phyloP scores from a whole-genome alignment of 1,140 invertebrate genomes.

The Cotesia typhae region DNA sequence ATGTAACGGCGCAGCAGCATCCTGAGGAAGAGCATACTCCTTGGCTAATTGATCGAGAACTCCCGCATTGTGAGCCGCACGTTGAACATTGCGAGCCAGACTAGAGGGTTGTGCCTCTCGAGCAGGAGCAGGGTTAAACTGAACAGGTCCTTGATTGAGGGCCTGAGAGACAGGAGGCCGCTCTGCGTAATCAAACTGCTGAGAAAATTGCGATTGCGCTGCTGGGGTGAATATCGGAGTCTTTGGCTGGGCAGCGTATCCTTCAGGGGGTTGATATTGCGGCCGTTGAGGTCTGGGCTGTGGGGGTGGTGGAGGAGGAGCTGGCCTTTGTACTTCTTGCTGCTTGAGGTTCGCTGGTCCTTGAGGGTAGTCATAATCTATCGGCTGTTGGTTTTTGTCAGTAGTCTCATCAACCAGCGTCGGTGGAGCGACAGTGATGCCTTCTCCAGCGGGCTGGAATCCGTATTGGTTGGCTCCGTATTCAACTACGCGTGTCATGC shows the following conservation, averaged over 20 bases:
- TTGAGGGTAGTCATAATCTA: slow-evolving; percentile 58
- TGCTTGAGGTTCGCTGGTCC: slow-evolving; percentile 53
- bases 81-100: not conserved
- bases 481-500: slow-evolving; percentile 83
- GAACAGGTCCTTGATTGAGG: slow-evolving; percentile 61
- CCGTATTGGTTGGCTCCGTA: slow-evolving; percentile 88
- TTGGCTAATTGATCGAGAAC: slow-evolving; percentile 82
- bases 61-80: slow-evolving; percentile 61
- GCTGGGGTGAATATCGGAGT: slow-evolving; percentile 31
- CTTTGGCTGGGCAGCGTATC: slow-evolving; percentile 35
- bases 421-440: slow-evolving; percentile 83
- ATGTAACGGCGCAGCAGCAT: slow-evolving; percentile 73
- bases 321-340: slow-evolving; percentile 45
- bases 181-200: slow-evolving; percentile 56
- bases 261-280: slow-evolving; percentile 27
- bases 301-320: slow-evolving; percentile 3
- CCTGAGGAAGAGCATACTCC: slow-evolving; percentile 79
- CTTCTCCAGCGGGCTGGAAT: slow-evolving; percentile 86
- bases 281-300: slow-evolving; percentile 25
- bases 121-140: slow-evolving; percentile 58
- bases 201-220: slow-evolving; percentile 38
- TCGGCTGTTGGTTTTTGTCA: slow-evolving; percentile 61
- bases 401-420: slow-evolving; percentile 78
- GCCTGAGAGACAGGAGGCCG: slow-evolving; percentile 62
- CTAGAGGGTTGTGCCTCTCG: slow-evolving; percentile 58